Conservation (phyloP, 2,113 vertebrate genomes). For the Macroglossus sobrinus region DNA sequence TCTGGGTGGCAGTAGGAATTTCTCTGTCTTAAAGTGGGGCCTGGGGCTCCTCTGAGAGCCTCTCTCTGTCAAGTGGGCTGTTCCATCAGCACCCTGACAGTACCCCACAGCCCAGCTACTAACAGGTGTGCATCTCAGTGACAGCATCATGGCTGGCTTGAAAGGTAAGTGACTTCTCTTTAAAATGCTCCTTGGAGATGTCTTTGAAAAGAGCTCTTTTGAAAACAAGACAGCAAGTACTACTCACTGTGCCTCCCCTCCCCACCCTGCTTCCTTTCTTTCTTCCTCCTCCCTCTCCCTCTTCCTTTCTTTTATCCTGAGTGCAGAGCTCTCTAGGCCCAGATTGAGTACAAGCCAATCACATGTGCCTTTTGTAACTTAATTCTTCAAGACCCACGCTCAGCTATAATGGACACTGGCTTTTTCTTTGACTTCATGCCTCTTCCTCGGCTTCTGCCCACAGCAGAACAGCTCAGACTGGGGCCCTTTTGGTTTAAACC, state of each 20-base stretch:
- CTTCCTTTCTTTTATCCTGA: not conserved
- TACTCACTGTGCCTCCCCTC: fast-evolving
- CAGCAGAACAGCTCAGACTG: not conserved
- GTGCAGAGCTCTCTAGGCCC: not conserved
- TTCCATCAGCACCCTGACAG: not conserved
- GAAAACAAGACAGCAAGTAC: not conserved
- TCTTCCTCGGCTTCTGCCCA: too few relatives aligned
- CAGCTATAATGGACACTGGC: not conserved
- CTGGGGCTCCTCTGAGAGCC: not conserved
- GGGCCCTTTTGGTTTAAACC: not conserved
- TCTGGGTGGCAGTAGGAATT: too few relatives aligned
- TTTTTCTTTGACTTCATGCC: not conserved
- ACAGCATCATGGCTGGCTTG: not conserved
- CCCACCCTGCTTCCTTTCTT: not conserved
- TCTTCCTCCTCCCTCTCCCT: not conserved
- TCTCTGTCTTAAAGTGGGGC: not conserved
- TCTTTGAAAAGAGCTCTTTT: not conserved
- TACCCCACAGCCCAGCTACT: not conserved
- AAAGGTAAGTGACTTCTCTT: not conserved
- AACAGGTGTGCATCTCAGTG: fast-evolving
- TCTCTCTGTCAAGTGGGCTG: not conserved
- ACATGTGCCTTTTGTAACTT: not conserved
- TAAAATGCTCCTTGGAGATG: not conserved
- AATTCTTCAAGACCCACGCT: fast-evolving
- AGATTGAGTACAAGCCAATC: too few relatives aligned